These are phyloP conservation scores for Limosa lapponica DNA, from an alignment of 2,797 vertebrate species.

Conservation along the genomic window DNA sequence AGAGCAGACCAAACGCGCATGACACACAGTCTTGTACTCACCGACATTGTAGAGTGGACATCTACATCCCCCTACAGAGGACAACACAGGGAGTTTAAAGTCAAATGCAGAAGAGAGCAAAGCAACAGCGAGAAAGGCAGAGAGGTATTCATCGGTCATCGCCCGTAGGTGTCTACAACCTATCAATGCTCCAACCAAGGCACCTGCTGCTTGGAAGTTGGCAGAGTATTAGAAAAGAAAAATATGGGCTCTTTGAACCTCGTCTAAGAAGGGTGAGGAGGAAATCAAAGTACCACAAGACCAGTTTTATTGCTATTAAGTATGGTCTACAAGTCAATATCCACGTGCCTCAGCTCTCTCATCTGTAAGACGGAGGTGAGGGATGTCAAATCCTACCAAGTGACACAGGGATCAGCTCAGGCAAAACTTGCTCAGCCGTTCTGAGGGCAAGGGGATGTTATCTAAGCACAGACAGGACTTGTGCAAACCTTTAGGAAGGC, in stretches of 20 bases:
- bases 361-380: background rate
- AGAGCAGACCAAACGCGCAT: background rate
- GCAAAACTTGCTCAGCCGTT: background rate
- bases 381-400: background rate
- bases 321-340: background rate
- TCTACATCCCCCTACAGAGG: conserved; percentile 76
- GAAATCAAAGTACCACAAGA: background rate
- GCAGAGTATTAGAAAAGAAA: background rate
- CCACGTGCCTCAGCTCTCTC: background rate
- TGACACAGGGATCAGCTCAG: background rate
- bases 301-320: background rate
- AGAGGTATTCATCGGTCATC: background rate
- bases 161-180: background rate
- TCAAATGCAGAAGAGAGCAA: background rate
- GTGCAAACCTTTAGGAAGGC: background rate
- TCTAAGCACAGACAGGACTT: background rate
- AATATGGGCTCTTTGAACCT: background rate
- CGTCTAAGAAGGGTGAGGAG: background rate
- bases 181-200: accelerated
- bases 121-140: background rate
- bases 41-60: conserved; percentile 83
- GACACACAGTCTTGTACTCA: conserved; percentile 71
- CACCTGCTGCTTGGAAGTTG: background rate
- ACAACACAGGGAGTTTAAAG: conserved; percentile 43
- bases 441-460: background rate